Base-by-base conservation (phyloP, 2,113 vertebrate species). In the Tragulus kanchil region DNA sequence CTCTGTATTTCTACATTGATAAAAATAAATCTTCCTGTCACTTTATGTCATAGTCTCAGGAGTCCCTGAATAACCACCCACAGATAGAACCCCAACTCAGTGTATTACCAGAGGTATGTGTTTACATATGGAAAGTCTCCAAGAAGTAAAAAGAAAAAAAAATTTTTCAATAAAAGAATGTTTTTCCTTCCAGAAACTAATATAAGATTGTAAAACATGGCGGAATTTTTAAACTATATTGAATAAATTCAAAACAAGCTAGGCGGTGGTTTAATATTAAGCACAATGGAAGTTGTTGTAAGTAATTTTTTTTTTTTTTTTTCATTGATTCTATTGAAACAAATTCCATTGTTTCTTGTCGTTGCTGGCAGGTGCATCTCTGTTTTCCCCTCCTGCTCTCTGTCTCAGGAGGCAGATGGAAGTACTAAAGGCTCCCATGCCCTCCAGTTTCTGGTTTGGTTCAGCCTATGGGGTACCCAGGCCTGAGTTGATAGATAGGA, bases 121-220 rank as follows among this genome's bases (percentile, higher is more conserved):
- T 71, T 59, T 69, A 79, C 8, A 88, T 17, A 64, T 50, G 56
- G 17, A 11, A 82, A 93, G 54, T 85, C 42, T 89, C 52, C 26
- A 17, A 73, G 45, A 69, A 94, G 50, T 45, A 25, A 14, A 52
- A 12, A 21, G 28, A 42, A 28, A 50, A 69, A 4, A 21, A 42
- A 36, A 67, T 58, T 25, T 84, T 17, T 13, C 6, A 45, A 21
- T 15, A 4, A 56, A 92, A 91, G 45, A 69, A 64, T 56, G 12
- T 31, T 62, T 26, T 90, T 95, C 12, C 15, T 94, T 96, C n/a
- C 25, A 50, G 73, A 93, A 85, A 67, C 17, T n/a, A 82, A 73
- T 8, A 61, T 16, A 64, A 48, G 12, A 65, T 89, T 62, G 69
- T 56, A 65, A 89, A 85, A 79, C 54, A 89, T 1, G 45, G 26